phyloP scores from a whole-genome alignment of 2,888 invertebrate species.

The Physocephala rufipes region DNA sequence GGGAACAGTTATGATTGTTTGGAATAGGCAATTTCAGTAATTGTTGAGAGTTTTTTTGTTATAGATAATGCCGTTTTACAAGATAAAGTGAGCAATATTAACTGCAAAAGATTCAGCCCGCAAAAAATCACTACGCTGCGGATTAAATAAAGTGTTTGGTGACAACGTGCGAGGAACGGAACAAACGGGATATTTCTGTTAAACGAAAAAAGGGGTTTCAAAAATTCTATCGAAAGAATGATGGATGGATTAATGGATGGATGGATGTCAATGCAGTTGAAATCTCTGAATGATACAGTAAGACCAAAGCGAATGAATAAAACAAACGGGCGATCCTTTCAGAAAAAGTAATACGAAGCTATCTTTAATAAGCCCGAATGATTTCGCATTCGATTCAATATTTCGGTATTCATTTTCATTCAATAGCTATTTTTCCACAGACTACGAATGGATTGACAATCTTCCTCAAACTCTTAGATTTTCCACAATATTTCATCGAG shows the following conservation, averaged over 20 bases:
- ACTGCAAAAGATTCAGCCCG: too few relatives aligned
- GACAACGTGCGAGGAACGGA: slow-evolving; percentile 13
- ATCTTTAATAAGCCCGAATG: too few relatives aligned
- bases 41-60: slow-evolving; percentile 7
- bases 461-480: not conserved
- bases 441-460: not conserved
- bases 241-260: not conserved
- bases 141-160: slow-evolving; percentile 4
- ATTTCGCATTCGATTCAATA: too few relatives aligned
- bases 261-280: slow-evolving; percentile 23
- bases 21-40: not conserved
- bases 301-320: slow-evolving; percentile 26
- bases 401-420: too few relatives aligned
- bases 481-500: slow-evolving; percentile 4
- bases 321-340: slow-evolving; percentile 32
- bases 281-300: slow-evolving; percentile 21
- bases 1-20: slow-evolving; percentile 29
- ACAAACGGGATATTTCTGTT: slow-evolving; percentile 32
- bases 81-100: slow-evolving; percentile 41
- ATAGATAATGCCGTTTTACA: slow-evolving; percentile 36
- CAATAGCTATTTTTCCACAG: not conserved
- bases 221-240: slow-evolving; percentile 35
- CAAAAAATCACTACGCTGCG: slow-evolving; percentile 24
- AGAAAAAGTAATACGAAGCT: slow-evolving; percentile 24
- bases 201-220: slow-evolving; percentile 30